phyloP scores from a whole-genome alignment of 2,888 invertebrate species.

The Tiliacea citrago region DNA sequence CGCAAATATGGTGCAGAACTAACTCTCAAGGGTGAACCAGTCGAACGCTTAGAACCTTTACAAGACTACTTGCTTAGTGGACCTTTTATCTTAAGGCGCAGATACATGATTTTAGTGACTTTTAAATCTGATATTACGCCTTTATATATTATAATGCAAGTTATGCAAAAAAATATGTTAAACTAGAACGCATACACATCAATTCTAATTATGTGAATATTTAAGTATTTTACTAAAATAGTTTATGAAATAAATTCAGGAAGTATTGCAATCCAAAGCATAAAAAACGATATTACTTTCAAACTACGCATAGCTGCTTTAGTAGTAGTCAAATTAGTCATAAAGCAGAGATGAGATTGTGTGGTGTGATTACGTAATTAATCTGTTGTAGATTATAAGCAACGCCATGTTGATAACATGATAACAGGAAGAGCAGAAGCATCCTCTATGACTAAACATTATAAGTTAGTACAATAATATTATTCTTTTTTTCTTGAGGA shows the following conservation, averaged over 20 bases:
- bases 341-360: slow-evolving; percentile 2
- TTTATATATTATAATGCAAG: too few relatives aligned
- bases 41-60: background rate
- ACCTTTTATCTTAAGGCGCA: background rate
- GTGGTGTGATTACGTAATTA: slow-evolving; percentile 21
- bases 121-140: too few relatives aligned
- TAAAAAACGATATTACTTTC: too few relatives aligned
- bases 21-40: background rate
- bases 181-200: too few relatives aligned
- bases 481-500: background rate
- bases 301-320: too few relatives aligned
- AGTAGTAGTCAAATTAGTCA: slow-evolving; percentile 37
- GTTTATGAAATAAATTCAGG: too few relatives aligned
- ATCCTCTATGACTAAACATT: background rate
- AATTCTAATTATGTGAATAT: too few relatives aligned
- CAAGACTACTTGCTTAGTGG: background rate
- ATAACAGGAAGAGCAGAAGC: background rate
- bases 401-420: slow-evolving; percentile 6
- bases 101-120: too few relatives aligned
- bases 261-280: too few relatives aligned
- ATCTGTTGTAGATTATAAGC: background rate
- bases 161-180: too few relatives aligned
- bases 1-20: background rate
- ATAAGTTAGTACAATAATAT: background rate
- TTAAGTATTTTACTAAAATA: too few relatives aligned